These are phyloP conservation scores for Nephrocerus scutellatus DNA, from an alignment of 2,888 invertebrate genomes.

Conservation along the genomic window DNA sequence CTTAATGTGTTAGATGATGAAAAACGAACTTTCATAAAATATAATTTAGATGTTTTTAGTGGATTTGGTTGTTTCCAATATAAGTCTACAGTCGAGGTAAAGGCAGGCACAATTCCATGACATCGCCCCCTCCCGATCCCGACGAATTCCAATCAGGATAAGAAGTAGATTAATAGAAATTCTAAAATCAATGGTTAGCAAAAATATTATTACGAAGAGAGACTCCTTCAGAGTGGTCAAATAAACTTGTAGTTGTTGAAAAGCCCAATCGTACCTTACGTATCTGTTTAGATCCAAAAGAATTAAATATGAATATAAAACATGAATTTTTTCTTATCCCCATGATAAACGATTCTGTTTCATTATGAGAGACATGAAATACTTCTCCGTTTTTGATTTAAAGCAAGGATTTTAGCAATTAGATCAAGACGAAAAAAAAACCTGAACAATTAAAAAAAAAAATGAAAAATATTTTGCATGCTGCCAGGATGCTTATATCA, in stretches of 20 bases:
- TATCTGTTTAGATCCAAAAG: constrained; percentile 3
- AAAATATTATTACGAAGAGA: constrained; percentile 15
- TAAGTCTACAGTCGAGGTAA: constrained; percentile 17
- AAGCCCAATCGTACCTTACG: constrained; percentile 4
- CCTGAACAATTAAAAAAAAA: too few species aligned
- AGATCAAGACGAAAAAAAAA: too few species aligned
- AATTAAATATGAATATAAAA: constrained; percentile 2
- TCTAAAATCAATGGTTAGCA: constrained; percentile 16
- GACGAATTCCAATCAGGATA: constrained; percentile 23
- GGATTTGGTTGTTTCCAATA: constrained; percentile 23
- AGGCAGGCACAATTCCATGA: constrained; percentile 11
- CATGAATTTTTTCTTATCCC: constrained; percentile 2
- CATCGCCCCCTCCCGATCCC: constrained; percentile 19
- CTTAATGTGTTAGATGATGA: background rate
- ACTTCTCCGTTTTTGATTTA: constrained; percentile 1
- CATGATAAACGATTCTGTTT: constrained; percentile 3
- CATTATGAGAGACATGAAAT: constrained; percentile 5
- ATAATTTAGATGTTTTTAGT: constrained; percentile 22
- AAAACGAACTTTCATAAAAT: constrained; percentile 4
- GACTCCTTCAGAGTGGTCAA: constrained; percentile 2
- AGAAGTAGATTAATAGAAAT: constrained; percentile 17
- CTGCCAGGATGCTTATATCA: too few species aligned
- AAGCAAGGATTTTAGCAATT: too few species aligned
- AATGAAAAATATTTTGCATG: too few species aligned
- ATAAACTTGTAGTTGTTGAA: constrained; percentile 5